These are phyloP conservation scores for Sphaeridia pumilis DNA, from an alignment of 2,888 invertebrate species.

Conservation along the genomic window DNA sequence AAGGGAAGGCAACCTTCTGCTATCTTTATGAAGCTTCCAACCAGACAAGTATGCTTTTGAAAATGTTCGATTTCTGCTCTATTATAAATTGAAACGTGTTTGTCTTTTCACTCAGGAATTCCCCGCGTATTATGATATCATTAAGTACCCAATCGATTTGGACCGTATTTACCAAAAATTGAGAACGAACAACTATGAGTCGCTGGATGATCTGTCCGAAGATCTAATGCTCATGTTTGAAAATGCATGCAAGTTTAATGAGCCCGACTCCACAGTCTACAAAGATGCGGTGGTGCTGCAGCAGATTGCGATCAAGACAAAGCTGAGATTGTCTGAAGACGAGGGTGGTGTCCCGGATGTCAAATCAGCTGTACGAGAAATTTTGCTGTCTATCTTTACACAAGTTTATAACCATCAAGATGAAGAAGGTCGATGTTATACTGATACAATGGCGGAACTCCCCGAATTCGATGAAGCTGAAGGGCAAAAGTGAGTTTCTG, in stretches of 20 bases:
- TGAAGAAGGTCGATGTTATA: constrained; percentile 89
- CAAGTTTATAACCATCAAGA: constrained; percentile 93
- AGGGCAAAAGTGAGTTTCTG: constrained; percentile 51
- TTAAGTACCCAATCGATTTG: constrained; percentile 92
- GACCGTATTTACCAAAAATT: constrained; percentile 80
- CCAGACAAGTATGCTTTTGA: constrained; percentile 51
- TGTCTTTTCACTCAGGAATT: constrained; percentile 52
- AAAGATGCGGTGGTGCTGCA: constrained; percentile 92
- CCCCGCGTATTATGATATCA: constrained; percentile 95
- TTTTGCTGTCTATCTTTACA: constrained; percentile 81
- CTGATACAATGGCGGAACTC: constrained; percentile 88
- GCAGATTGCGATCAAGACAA: constrained; percentile 80
- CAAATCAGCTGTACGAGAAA: constrained; percentile 73
- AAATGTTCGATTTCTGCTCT: not conserved
- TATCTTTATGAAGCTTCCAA: constrained; percentile 90
- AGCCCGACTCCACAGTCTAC: constrained; percentile 88
- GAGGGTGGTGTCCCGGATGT: constrained; percentile 84
- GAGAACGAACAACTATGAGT: constrained; percentile 61
- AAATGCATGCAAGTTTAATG: constrained; percentile 94
- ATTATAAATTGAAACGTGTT: not conserved
- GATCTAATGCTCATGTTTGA: constrained; percentile 90
- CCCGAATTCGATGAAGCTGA: constrained; percentile 73
- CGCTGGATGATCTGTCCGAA: constrained; percentile 71
- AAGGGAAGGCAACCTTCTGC: constrained; percentile 81
- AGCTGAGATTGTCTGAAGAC: constrained; percentile 69